These are phyloP conservation scores for Cotesia chilonis DNA, from an alignment of 1,140 invertebrate genomes.

Conservation along the genomic window DNA sequence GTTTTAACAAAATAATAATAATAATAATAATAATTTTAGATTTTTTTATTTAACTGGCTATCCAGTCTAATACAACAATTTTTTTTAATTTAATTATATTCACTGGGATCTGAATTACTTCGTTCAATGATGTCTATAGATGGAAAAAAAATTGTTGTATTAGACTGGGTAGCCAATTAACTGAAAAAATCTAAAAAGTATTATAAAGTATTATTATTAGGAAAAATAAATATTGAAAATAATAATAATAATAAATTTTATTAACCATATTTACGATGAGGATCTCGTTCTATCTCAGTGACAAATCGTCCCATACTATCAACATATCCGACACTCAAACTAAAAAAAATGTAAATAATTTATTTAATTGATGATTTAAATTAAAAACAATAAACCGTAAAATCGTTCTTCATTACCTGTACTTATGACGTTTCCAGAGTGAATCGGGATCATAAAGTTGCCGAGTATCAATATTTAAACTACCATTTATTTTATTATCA, in stretches of 20 bases:
- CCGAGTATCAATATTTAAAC: slow-evolving; percentile 81
- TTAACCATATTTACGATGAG: slow-evolving; percentile 72
- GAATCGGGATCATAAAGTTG: slow-evolving; percentile 85
- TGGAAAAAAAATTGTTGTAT: no score
- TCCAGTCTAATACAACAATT: no score
- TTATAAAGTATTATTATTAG: background rate
- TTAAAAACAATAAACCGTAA: slow-evolving; percentile 34
- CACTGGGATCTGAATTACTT: no score
- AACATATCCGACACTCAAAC: slow-evolving; percentile 83
- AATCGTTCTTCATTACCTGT: slow-evolving; percentile 56
- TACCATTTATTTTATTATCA: slow-evolving; percentile 66
- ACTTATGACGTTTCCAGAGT: slow-evolving; percentile 80
- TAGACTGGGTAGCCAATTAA: no score
- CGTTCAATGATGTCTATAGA: no score
- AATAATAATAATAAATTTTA: background rate
- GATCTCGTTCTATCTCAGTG: slow-evolving; percentile 87
- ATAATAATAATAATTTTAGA: no score
- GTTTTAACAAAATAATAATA: no score
- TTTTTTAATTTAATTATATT: no score
- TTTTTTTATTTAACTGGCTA: no score
- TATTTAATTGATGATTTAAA: slow-evolving; percentile 7
- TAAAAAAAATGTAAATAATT: slow-evolving; percentile 56
- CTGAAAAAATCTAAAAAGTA: no score
- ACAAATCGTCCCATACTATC: slow-evolving; percentile 87
- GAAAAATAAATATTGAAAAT: background rate